Conservation (phyloP, 1,140 invertebrate genomes). For the Sarcophaga peregrina region DNA sequence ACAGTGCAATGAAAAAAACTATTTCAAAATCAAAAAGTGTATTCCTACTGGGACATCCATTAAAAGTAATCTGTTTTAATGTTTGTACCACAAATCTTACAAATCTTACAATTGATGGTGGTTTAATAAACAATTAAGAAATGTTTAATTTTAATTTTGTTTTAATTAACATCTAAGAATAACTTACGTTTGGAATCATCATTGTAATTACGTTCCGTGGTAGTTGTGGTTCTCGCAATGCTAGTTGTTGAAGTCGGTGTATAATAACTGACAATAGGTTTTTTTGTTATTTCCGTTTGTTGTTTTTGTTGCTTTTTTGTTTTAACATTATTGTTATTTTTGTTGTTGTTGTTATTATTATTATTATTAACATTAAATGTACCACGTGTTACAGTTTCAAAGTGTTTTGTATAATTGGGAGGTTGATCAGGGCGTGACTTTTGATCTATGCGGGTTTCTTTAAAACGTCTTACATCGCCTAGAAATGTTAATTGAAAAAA, state of each 20-base stretch:
- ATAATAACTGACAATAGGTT: slow-evolving; percentile 64
- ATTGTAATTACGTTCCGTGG: slow-evolving; percentile 51
- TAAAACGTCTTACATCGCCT: slow-evolving; percentile 62
- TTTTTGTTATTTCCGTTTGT: slow-evolving; percentile 49
- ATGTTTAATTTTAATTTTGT: too few relatives aligned
- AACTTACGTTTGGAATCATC: slow-evolving; percentile 64
- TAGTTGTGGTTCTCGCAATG: slow-evolving; percentile 49
- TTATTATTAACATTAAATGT: slow-evolving; percentile 5
- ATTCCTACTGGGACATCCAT: too few relatives aligned
- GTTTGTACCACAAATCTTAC: too few relatives aligned
- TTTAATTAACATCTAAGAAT: too few relatives aligned
- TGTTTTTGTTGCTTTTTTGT: slow-evolving; percentile 34
- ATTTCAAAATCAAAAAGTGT: too few relatives aligned
- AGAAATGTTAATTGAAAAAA: slow-evolving; percentile 26
- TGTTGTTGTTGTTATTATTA: not conserved
- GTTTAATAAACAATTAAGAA: too few relatives aligned
- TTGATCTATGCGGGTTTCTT: slow-evolving; percentile 60
- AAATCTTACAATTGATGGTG: too few relatives aligned
- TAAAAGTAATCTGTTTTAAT: too few relatives aligned
- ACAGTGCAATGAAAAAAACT: too few relatives aligned
- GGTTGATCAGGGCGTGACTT: slow-evolving; percentile 54
- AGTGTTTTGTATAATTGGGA: slow-evolving; percentile 52
- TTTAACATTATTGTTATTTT: not conserved
- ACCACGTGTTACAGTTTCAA: slow-evolving; percentile 42
- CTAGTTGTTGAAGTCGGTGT: slow-evolving; percentile 56